Base-by-base conservation (phyloP, 2,888 invertebrate genomes). In the Deilephila elpenor region DNA sequence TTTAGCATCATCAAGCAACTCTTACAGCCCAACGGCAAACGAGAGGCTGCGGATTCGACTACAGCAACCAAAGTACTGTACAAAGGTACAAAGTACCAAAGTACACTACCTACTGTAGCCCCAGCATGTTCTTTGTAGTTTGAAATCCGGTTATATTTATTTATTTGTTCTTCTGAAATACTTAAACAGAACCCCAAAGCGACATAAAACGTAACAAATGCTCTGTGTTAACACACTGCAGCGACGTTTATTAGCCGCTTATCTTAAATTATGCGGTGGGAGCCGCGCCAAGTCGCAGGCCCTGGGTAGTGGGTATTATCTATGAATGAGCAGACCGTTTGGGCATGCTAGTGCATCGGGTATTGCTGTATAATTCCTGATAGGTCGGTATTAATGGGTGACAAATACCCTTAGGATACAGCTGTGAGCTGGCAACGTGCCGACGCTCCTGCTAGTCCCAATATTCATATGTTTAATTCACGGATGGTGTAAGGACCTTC, bases 261-360 rank as follows among this genome's bases (percentile, higher is more conserved):
- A 67, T 67, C 67, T 67, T 67, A 67, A 67, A 25, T 67, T 67
- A 67, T 67, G 67, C 51, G 44, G 67, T 67, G 67, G 67, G 44
- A 67, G 44, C 51, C 44, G 44, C 51, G 67, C 67, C 67, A 67
- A 67, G 67, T 51, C 67, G 44, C 64, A 44, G 14, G 14, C 44
- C 56, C 56, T 56, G 19, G 56, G 56, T 17, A 56, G 0, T 67
- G 34, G 34, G 67, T 67, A 67, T 67, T 51, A 25, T 20, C 25
- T 67, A 67, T 25, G 67, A 67, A 67, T 67, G 67, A 17, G 51
- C 67, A 51, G 67, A 25, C 44, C 51, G 51, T 51, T 37, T 51
- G 67, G 20, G 25, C 67, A 25, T 51, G 51, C 51, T 17, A 64
- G 37, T 67, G 17, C 67, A 44, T 5, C 25, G 14, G 44, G 19